Evolutionary conservation across 2,113 vertebrate species (phyloP).

Genomic region (Alosa alosa): DNA sequence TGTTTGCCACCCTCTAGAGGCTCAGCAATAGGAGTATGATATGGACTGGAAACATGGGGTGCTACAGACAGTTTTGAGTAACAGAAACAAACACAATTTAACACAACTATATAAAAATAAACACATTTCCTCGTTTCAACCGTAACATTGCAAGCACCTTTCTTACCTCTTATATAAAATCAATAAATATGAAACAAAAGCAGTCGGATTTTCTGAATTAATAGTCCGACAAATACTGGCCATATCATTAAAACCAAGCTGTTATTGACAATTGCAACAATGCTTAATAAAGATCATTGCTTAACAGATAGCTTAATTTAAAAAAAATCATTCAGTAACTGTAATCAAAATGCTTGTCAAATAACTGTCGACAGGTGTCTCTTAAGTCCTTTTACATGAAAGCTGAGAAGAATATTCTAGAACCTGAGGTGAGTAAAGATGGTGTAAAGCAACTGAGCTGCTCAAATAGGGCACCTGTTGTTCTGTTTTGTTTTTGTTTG

Average conservation of each 20-base stretch:
- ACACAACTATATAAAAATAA: neutral
- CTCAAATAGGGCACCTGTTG: neutral
- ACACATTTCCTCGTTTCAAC: neutral
- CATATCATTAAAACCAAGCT: neutral
- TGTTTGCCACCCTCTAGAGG: neutral
- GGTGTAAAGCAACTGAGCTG: neutral
- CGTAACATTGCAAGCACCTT: neutral
- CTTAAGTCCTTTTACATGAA: neutral
- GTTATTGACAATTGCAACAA: neutral
- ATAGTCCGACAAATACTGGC: neutral
- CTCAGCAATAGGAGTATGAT: neutral
- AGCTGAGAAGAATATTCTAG: neutral
- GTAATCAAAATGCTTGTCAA: constrained; percentile 4
- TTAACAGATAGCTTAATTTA: neutral
- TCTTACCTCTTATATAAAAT: neutral
- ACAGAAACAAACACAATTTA: constrained; percentile 2
- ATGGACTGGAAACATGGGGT: neutral
- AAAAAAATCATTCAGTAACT: neutral
- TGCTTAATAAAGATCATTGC: neutral
- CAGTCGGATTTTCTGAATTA: neutral
- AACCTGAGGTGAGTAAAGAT: neutral
- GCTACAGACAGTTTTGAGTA: neutral
- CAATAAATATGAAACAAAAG: neutral
- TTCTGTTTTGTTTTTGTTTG: neutral
- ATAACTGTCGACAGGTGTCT: neutral